Conservation (phyloP, 53 echinoderm and acorn worm species). For the Glandiceps talaboti region DNA sequence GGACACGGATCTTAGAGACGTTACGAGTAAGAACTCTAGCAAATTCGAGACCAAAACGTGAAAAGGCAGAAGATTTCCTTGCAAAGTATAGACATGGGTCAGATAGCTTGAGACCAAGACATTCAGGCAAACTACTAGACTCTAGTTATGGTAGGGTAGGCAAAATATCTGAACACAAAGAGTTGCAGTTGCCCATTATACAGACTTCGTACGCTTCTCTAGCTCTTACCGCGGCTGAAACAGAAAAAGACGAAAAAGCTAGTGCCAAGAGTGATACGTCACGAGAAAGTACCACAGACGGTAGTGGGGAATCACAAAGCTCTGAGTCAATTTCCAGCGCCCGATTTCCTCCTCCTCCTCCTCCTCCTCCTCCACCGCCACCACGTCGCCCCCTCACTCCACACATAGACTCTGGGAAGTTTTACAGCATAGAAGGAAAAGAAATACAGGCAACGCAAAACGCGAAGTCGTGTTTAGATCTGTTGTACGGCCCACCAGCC, state of each 20-base stretch:
- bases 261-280: not conserved
- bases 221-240: not conserved
- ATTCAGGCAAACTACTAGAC: not conserved
- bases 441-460: not conserved
- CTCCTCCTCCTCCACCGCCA: not conserved
- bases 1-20: not conserved
- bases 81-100: not conserved
- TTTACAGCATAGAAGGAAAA: not conserved
- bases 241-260: not conserved
- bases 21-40: not conserved
- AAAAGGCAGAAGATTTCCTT: not conserved
- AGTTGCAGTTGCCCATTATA: not conserved
- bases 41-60: not conserved
- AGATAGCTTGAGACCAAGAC: not conserved
- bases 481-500: not conserved
- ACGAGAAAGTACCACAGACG: not conserved
- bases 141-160: not conserved
- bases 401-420: not conserved
- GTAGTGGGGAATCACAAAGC: not conserved
- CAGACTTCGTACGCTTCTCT: not conserved
- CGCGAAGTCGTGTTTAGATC: not conserved
- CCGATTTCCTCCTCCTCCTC: not conserved
- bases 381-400: too few relatives aligned
- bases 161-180: not conserved
- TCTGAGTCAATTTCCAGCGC: not conserved